Evolutionary conservation across 1,140 invertebrate species (phyloP).

Genomic region (Sminthurinus signatus): DNA sequence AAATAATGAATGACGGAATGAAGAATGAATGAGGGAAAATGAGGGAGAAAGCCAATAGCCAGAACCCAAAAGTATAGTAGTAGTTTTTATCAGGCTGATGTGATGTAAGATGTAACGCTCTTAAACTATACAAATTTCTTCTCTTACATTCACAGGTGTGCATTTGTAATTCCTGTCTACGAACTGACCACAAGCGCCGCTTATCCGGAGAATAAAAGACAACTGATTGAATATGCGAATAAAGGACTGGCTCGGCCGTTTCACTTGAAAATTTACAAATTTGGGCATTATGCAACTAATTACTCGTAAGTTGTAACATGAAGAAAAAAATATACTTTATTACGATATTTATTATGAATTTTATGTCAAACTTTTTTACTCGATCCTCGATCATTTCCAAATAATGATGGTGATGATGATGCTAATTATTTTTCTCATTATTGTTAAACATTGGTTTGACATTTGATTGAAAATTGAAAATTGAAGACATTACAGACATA

Average conservation of each 20-base stretch:
- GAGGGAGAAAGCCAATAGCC: too few relatives aligned
- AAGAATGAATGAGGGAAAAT: too few relatives aligned
- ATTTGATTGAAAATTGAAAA: too few relatives aligned
- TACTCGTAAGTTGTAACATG: constrained; percentile 57
- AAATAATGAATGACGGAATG: too few relatives aligned
- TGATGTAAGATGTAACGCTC: too few relatives aligned
- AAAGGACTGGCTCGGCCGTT: constrained; percentile 78
- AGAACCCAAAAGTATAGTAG: too few relatives aligned
- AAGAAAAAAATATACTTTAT: not conserved
- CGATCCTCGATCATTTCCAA: too few relatives aligned
- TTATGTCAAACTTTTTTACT: too few relatives aligned
- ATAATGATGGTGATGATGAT: not conserved
- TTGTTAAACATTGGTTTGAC: not conserved
- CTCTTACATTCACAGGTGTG: constrained; percentile 53
- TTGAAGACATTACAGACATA: too few relatives aligned
- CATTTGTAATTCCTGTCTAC: constrained; percentile 79
- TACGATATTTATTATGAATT: not conserved
- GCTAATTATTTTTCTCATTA: not conserved
- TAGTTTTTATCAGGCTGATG: too few relatives aligned
- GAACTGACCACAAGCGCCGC: constrained; percentile 57
- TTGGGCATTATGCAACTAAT: constrained; percentile 87
- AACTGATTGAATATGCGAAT: constrained; percentile 64
- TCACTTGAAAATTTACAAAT: constrained; percentile 85
- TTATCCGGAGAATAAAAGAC: constrained; percentile 71
- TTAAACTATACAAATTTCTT: not conserved